Base-by-base conservation (phyloP, 2,888 invertebrate genomes). In the Xestia c-nigrum region DNA sequence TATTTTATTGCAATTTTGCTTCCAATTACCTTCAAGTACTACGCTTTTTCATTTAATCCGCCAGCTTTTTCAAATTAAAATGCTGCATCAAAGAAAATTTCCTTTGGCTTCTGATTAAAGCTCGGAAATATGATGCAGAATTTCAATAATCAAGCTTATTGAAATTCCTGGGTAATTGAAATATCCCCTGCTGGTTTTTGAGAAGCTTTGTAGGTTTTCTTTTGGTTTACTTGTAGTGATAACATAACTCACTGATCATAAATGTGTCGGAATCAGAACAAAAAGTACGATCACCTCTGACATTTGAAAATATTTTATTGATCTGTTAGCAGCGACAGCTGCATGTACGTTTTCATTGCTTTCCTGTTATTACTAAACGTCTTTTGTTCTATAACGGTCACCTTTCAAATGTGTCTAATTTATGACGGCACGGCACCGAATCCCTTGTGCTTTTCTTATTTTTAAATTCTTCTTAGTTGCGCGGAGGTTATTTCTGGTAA, bases 361-460 rank as follows among this genome's bases (percentile, higher is more conserved):
- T 76, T 74, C 61, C 81, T 82, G 83, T 81, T 88, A 86, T 87
- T 88, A 81, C 78, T 81, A 74, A 80, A 85, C 88, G 76, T 86
- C 88, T 89, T 88, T 89, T 88, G 88, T 88, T 89, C 87, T 88
- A 88, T 85, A 88, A 84, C 81, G 79, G 85, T 79, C 83, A 86
- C 80, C 66, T 83, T 81, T 88, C 81, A 85, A 84, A 86, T 81
- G 76, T 73, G 55, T 75, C 63, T 86, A 85, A 89, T 88, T 88
- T 88, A 85, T 87, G 84, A 78, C 79, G 78, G 66, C 74, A 78
- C 79, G 78, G 66, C 74, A 66, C 46, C 69, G 74, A 83, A 79
- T 81, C 80, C 81, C 81, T 85, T 80, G 80, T 74, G 74, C 52
- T 84, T 79, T 83, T 70, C 59, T 78, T 86, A 83, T 86, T 87